Evolutionary conservation across 2,113 vertebrate genomes (phyloP), one percentile per base, ranked within the genome.

Genomic region (Osmerus eperlanus): DNA sequence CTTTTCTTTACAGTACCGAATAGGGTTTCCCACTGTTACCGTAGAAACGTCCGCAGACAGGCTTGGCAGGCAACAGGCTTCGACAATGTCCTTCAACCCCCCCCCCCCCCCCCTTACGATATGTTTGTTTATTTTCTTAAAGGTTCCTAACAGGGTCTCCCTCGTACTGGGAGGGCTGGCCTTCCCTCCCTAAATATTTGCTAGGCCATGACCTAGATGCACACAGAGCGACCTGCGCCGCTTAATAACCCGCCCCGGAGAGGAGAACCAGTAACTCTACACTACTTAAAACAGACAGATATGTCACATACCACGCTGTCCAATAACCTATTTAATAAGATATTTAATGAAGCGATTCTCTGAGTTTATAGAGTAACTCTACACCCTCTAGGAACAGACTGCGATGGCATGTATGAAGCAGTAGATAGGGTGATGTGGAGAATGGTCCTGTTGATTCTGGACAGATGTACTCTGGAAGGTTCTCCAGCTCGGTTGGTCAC

Each of bases 121-220:
- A 23, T 2, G 7, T 71, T 55, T 86, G 77, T 85, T 91, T 89
- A 79, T 89, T 89, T 73, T 83, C 65, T 72, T 82, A 77, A 53
- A 70, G 58, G 47, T 81, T 70, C 81, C 81, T 82, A 65, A 81
- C 55, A 25, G 51, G 78, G 79, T 84, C 75, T 78, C 66, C 65
- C 67, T 76, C 85, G 16, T 25, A 83, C 67, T 86, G 84, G 86
- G 83, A 80, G 83, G 82, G 81, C 86, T 71, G 82, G 67, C 70
- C 73, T 63, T 21, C 75, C 78, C 79, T 87, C 70, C 86, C 76
- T 81, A 88, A 91, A 89, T 91, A 90, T 91, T 91, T 91, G 83
- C 76, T 73, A 89, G 85, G 88, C 83, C 86, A 4, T 86, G 89
- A 91, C 88, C 88, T 19, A 2, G 73, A 73, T 78, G 68, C 1